Percentiles rank a stretch among this genome's conserved stretches.
Evolutionary conservation across 1,140 invertebrate species (phyloP).

Genomic region (Plectus sambesii): DNA sequence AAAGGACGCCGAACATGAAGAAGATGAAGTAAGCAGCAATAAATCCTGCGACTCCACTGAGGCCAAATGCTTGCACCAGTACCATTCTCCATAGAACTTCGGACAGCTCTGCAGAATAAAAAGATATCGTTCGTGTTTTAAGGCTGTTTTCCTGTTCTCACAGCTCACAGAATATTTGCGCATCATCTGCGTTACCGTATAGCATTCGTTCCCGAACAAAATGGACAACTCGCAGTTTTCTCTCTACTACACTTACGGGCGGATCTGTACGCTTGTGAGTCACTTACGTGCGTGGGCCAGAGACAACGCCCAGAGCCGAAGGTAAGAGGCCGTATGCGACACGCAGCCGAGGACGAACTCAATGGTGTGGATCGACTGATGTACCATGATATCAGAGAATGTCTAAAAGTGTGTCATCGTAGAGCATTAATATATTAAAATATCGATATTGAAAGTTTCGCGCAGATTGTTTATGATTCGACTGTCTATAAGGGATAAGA

Average conservation of each 20-base stretch:
- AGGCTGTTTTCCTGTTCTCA: no score
- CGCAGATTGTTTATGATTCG: no score
- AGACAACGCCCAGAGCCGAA: slow-evolving; percentile 87
- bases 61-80: slow-evolving; percentile 46
- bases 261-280: no score
- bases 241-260: no score
- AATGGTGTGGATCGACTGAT: slow-evolving; percentile 88
- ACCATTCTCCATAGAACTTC: slow-evolving; percentile 53
- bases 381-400: slow-evolving; percentile 70
- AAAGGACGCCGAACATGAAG: slow-evolving; percentile 69
- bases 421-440: slow-evolving; percentile 53
- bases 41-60: slow-evolving; percentile 53
- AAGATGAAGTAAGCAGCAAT: slow-evolving; percentile 65
- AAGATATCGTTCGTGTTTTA: slow-evolving; percentile 5
- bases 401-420: no score
- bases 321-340: slow-evolving; percentile 87
- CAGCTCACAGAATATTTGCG: no score
- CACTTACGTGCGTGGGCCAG: slow-evolving; percentile 82
- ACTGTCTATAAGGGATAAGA: no score
- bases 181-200: no score
- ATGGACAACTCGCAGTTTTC: no score
- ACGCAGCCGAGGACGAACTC: slow-evolving; percentile 90
- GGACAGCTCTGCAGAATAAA: slow-evolving; percentile 38
- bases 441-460: not conserved
- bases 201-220: no score